Evolutionary conservation across 1,140 invertebrate species (phyloP).

Genomic region (Meloidogyne exigua): DNA sequence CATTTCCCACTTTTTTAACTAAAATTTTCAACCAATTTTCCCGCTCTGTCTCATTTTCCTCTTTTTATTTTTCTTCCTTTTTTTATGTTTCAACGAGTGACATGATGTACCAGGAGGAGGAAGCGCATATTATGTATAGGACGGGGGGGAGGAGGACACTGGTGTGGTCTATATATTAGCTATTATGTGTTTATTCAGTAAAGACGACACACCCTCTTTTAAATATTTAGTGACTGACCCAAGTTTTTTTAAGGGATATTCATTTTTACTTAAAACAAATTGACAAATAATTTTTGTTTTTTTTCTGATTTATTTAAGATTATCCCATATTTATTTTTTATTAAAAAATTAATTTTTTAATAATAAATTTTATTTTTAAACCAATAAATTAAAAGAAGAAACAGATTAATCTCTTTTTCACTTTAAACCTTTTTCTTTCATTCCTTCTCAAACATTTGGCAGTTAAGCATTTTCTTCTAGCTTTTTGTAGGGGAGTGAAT

Average conservation of each 20-base stretch:
- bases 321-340: no score
- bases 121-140: not conserved
- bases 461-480: not conserved
- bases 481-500: not conserved
- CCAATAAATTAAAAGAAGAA: no score
- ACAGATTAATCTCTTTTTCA: no score
- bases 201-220: not conserved
- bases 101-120: constrained; percentile 4
- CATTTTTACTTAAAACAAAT: not conserved
- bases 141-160: not conserved
- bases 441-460: not conserved
- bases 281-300: no score
- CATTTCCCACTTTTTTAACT: not conserved
- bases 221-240: not conserved
- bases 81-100: constrained; percentile 11
- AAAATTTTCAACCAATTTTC: not conserved
- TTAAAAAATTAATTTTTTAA: no score
- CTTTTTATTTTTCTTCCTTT: not conserved
- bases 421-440: not conserved
- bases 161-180: not conserved
- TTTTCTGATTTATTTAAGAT: no score
- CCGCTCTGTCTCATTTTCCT: not conserved
- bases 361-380: no score
- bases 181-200: not conserved
- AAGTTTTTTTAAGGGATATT: not conserved